Conservation (phyloP, 2,888 invertebrate species). For the Lasioglossum oenotherae region DNA sequence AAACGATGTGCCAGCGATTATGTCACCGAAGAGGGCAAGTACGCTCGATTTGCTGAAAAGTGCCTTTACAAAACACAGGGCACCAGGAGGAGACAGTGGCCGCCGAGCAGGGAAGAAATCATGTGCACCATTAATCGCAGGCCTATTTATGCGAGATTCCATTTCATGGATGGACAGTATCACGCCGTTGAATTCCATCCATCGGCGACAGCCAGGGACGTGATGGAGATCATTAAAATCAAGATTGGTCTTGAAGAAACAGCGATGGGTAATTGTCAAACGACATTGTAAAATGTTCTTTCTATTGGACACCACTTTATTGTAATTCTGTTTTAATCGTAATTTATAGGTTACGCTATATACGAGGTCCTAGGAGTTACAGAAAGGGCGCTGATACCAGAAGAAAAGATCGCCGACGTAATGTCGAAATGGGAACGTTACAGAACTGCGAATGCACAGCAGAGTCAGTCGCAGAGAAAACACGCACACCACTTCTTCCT, state of each 20-base stretch:
- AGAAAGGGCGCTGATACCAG: constrained; percentile 93
- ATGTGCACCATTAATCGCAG: constrained; percentile 96
- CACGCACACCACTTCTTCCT: constrained; percentile 88
- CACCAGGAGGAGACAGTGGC: constrained; percentile 92
- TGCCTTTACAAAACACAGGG: constrained; percentile 91
- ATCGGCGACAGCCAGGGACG: constrained; percentile 95
- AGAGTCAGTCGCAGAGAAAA: constrained; percentile 83
- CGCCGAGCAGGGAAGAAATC: constrained; percentile 96
- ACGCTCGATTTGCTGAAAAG: constrained; percentile 96
- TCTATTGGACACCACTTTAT: not conserved
- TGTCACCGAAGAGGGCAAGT: constrained; percentile 96
- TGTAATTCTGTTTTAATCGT: not conserved
- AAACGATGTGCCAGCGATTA: constrained; percentile 95
- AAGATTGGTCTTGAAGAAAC: constrained; percentile 94
- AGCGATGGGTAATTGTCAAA: constrained; percentile 87
- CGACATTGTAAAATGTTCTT: not conserved
- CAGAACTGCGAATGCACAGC: constrained; percentile 88
- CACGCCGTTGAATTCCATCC: constrained; percentile 98
- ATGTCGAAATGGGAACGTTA: constrained; percentile 98
- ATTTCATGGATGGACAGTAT: constrained; percentile 97
- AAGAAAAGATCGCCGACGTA: constrained; percentile 96
- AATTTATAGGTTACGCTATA: constrained; percentile 91
- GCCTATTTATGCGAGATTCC: constrained; percentile 95
- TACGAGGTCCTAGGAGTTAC: constrained; percentile 96
- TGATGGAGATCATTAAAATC: constrained; percentile 93